phyloP scores from a whole-genome alignment of 2,113 vertebrate species.

The Rhombomys opimus region DNA sequence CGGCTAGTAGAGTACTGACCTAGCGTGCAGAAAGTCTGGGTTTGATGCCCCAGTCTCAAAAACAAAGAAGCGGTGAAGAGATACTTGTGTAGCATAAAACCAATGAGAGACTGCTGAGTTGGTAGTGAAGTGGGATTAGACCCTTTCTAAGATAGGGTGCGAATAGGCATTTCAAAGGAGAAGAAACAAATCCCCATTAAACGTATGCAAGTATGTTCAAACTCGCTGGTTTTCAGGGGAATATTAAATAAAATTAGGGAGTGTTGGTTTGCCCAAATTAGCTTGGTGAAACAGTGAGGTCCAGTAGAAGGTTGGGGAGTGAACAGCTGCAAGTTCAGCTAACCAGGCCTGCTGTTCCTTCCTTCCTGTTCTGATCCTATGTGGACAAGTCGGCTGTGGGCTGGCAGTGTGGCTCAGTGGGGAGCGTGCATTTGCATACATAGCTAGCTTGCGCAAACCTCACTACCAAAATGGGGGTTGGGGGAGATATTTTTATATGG shows the following conservation, averaged over 20 bases:
- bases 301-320: too few relatives aligned
- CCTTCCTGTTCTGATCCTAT: background rate
- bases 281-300: background rate
- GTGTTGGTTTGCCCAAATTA: background rate
- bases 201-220: background rate
- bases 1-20: background rate
- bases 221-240: background rate
- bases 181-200: background rate
- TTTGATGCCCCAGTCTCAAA: background rate
- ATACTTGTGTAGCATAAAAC: background rate
- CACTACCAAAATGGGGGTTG: too few relatives aligned
- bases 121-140: background rate
- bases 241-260: background rate
- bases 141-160: background rate
- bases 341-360: background rate
- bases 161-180: background rate
- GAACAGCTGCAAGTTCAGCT: background rate
- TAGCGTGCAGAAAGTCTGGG: background rate
- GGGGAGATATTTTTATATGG: background rate
- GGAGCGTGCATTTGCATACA: background rate
- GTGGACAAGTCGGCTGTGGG: background rate
- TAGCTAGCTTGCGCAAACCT: background rate
- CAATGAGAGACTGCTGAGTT: background rate
- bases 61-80: background rate
- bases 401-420: background rate